phyloP scores from a whole-genome alignment of 2,797 vertebrate species.

The Dermochelys coriacea region DNA sequence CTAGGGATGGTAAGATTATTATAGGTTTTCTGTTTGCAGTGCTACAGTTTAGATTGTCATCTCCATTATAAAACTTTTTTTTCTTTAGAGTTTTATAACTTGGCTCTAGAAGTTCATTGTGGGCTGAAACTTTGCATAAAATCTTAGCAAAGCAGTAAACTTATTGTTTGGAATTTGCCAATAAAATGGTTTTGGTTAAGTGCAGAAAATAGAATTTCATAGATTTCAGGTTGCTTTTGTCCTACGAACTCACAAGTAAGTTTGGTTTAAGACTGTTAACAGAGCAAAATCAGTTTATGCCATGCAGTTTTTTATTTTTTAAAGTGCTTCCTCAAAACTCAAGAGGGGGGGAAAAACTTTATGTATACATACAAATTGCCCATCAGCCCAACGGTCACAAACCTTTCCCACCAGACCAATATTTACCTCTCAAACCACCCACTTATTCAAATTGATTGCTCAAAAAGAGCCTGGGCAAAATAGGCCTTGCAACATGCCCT shows the following conservation, averaged over 20 bases:
- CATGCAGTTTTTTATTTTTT: neutral
- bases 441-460: neutral
- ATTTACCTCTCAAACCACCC: neutral
- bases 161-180: neutral
- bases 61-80: neutral
- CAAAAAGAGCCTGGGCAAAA: neutral
- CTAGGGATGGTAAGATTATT: neutral
- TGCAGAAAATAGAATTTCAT: neutral
- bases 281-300: neutral
- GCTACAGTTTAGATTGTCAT: neutral
- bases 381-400: neutral
- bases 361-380: neutral
- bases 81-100: neutral
- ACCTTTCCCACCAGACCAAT: neutral
- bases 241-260: neutral
- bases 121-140: neutral
- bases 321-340: neutral
- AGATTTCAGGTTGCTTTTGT: neutral
- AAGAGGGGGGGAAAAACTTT: neutral
- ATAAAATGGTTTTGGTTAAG: neutral
- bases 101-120: neutral
- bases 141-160: neutral
- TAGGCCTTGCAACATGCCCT: neutral
- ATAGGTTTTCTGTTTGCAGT: neutral
- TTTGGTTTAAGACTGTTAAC: neutral